Evolutionary conservation across 1,140 invertebrate species (phyloP), one percentile per base, ranked within the genome.

Genomic region (Eulimnadia texana): DNA sequence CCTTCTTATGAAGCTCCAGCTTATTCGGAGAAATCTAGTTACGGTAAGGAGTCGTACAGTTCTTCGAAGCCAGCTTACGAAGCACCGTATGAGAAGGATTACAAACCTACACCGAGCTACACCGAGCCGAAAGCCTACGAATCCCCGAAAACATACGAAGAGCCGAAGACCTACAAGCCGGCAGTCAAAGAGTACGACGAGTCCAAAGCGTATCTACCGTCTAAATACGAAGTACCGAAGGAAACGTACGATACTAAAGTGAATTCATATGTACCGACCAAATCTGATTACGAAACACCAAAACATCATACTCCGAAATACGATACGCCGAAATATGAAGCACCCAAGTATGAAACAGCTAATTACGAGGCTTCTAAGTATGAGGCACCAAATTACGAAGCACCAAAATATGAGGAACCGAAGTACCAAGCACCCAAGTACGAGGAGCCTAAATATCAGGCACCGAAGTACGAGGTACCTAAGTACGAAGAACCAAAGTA

Each of bases 351-450:
- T 11, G 56, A 47, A 0, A 20, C 22, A 10, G 20, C 29, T 0
- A 50, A 58, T n/a, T 62, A 62, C 10, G 55, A 61, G 28, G 60
- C 60, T 23, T 50, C 60, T 13, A 57, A 6, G 9, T 62, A 62
- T 28, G 61, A 58, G 20, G 53, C 53, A 20, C 19, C 53, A 42
- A 24, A 6, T 1, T 60, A 60, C 16, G 23, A 42, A 55, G 22
- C 58, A 16, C 58, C 58, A 11, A 60, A 60, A 19, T 23, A 23
- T 25, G 22, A 47, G 16, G 22, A 13, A 16, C 25, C 52, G 13
- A 42, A 42, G 16, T 54, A 54, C 25, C 11, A 54, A 16, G 11
- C 52, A 54, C 13, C 52, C 11, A 54, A 54, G 52, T 54, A 54
- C 52, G 1, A 1, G 1, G 52, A 54, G 16, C 52, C 22, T 16